Base-by-base conservation (phyloP, 1,140 invertebrate genomes). In the Mactra quadrangularis region DNA sequence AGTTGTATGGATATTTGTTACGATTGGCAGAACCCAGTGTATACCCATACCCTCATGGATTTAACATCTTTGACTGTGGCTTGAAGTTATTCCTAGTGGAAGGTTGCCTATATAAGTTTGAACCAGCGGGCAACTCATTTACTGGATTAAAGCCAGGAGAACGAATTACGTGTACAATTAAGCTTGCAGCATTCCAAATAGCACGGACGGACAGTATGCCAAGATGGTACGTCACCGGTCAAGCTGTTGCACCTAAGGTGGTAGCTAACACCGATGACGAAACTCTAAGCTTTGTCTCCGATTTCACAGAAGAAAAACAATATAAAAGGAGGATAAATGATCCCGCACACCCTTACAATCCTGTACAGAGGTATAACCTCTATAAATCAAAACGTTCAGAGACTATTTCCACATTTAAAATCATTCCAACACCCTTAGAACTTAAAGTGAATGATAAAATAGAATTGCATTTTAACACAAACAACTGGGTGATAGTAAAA, bases 1-100 rank as follows among this genome's bases (percentile, higher is more conserved):
- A 62, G 31, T 19, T 82, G 2, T 82, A 71, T 29, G 78, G 66
- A 3, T 82, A 82, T n/a, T 72, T 62, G 25, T 60, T 82, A 53
- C 15, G 68, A 35, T 55, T 60, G 3, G 53, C 31, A 22, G 78
- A 82, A 33, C 22, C 22, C 15, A 45, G 60, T 11, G 3, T 17
- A 0, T 71, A 38, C 35, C 78, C 78, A 9, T 82, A 82, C 45
- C 64, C 52, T 0, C 1, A 29, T 47, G 78, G 78, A 2, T 60
- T 71, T 31, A 29, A 82, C 57, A 29, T 82, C 0, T 33, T 25
- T 22, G n/a, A n/a, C 31, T 82, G 66, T 33, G 78, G 78, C 22
- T 25, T 82, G 0, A 82, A 72, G 35, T 1, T 82, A 6, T 62
- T 50, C 29, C 78, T 71, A n/a, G 68, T 82, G 15, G 68, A 59